These are phyloP conservation scores for Nyctibius grandis DNA, from an alignment of 2,797 vertebrate genomes.

Conservation along the genomic window DNA sequence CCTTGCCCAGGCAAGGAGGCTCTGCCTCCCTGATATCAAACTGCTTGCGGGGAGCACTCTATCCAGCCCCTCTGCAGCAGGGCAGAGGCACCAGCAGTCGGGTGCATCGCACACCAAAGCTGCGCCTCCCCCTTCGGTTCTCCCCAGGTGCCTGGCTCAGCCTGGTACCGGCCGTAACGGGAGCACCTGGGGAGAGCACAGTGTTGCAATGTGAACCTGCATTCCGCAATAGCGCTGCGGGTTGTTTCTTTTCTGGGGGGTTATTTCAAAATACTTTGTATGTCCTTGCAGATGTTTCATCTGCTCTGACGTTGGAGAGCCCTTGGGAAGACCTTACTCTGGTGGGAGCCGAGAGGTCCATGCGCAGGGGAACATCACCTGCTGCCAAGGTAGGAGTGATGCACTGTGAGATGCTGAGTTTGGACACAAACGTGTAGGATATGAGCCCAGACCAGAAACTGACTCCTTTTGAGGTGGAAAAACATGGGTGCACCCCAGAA, in stretches of 20 bases:
- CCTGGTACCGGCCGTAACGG: rapidly evolving
- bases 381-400: not conserved
- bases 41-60: not conserved
- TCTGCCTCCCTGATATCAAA: not conserved
- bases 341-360: not conserved
- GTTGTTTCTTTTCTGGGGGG: not conserved
- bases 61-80: not conserved
- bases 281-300: not conserved
- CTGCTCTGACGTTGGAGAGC: not conserved
- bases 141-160: not conserved
- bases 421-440: not conserved
- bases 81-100: not conserved
- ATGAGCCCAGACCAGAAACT: not conserved
- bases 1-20: not conserved
- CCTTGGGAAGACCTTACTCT: not conserved
- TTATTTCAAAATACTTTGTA: not conserved
- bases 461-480: not conserved
- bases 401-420: not conserved
- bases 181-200: rapidly evolving
- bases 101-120: rapidly evolving
- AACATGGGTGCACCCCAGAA: not conserved
- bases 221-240: not conserved
- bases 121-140: rapidly evolving
- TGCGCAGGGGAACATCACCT: rapidly evolving
- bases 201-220: not conserved